Evolutionary conservation across 2,113 vertebrate species (phyloP).

Genomic region (Jaculus jaculus): DNA sequence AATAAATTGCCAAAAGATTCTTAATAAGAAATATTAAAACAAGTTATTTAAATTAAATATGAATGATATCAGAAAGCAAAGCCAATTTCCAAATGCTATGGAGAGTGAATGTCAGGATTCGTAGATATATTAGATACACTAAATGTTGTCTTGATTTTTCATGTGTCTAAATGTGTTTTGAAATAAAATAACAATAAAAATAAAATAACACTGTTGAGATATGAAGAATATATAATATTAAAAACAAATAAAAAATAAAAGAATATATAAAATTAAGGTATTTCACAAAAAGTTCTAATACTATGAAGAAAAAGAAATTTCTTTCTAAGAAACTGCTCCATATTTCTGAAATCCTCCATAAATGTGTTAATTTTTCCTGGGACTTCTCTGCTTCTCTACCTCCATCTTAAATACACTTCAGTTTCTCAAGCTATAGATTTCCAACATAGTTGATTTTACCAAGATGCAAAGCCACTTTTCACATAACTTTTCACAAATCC

Average conservation of each 20-base stretch:
- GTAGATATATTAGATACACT: neutral
- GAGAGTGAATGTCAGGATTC: too few relatives aligned
- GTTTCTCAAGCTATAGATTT: neutral
- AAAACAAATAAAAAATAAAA: neutral
- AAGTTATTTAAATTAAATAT: neutral
- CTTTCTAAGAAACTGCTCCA: neutral
- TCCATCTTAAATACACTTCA: neutral
- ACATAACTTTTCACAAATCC: too few relatives aligned
- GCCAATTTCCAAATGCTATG: neutral
- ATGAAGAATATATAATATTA: neutral
- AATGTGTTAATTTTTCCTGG: neutral
- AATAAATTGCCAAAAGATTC: neutral
- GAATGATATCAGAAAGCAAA: neutral
- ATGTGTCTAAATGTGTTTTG: neutral
- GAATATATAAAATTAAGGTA: neutral
- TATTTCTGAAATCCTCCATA: neutral
- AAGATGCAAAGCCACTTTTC: neutral
- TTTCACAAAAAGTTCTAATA: neutral
- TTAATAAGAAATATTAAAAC: neutral
- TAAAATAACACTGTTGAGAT: accelerated
- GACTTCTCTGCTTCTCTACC: accelerated
- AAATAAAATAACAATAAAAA: too few relatives aligned
- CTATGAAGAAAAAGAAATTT: neutral
- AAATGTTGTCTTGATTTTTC: neutral
- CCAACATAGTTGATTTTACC: neutral